A percentile compares a stretch with the other conserved stretches of the same genome.
Evolutionary conservation across 2,888 invertebrate genomes (phyloP).

Genomic region (Hybos culiciformis): DNA sequence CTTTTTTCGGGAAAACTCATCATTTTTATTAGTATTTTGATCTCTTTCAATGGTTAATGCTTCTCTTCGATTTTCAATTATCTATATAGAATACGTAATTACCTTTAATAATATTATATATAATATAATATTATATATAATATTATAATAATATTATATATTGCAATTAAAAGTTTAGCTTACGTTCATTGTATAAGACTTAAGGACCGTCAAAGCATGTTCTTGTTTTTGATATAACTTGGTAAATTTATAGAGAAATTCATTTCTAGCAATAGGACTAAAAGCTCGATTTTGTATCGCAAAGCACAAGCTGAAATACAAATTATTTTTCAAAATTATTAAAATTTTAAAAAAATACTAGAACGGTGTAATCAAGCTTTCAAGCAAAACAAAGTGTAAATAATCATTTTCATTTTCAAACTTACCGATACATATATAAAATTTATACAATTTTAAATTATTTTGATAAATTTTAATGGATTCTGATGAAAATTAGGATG

Average conservation of each 20-base stretch:
- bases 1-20: slow-evolving; percentile 19
- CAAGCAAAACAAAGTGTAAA: too few species aligned
- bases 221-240: slow-evolving; percentile 38
- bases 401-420: too few species aligned
- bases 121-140: neutral
- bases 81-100: too few species aligned
- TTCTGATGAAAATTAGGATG: too few species aligned
- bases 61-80: slow-evolving; percentile 25
- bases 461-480: too few species aligned
- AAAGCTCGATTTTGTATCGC: slow-evolving; percentile 24
- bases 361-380: too few species aligned
- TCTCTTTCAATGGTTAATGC: neutral
- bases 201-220: slow-evolving; percentile 27
- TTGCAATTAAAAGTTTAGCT: slow-evolving; percentile 4
- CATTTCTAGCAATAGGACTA: slow-evolving; percentile 19
- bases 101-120: too few species aligned
- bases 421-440: too few species aligned
- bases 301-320: slow-evolving; percentile 26
- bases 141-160: neutral
- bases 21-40: neutral
- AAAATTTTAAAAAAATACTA: too few species aligned
- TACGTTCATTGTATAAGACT: slow-evolving; percentile 27
- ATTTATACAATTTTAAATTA: too few species aligned
- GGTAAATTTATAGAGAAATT: slow-evolving; percentile 27
- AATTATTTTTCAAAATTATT: too few species aligned